Evolutionary conservation across 2,888 invertebrate species (phyloP).

Genomic region (Coleophora deauratella): DNA sequence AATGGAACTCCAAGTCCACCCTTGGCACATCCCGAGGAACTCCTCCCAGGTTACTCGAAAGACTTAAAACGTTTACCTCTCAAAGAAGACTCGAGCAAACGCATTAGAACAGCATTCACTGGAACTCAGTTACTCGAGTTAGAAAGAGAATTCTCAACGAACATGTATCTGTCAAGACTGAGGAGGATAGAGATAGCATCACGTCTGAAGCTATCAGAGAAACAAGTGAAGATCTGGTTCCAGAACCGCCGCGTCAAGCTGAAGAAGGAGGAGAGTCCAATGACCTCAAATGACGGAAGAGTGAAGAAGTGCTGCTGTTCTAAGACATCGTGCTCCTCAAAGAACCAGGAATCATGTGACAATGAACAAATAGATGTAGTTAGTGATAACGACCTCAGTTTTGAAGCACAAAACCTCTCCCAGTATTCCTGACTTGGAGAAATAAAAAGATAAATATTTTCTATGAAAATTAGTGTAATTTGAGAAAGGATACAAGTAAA

Average conservation of each 20-base stretch:
- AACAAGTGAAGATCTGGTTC: constrained; percentile 97
- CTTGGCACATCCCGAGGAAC: constrained; percentile 56
- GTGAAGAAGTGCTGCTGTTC: constrained; percentile 55
- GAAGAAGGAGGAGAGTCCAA: constrained; percentile 88
- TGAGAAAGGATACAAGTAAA: neutral
- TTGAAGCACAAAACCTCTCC: constrained; percentile 45
- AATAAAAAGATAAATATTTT: too few species aligned
- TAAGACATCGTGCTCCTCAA: constrained; percentile 43
- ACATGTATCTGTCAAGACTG: constrained; percentile 92
- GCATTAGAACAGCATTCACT: constrained; percentile 95
- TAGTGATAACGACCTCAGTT: constrained; percentile 52
- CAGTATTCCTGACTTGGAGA: constrained; percentile 33
- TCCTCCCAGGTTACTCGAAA: constrained; percentile 57
- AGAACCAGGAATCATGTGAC: constrained; percentile 43
- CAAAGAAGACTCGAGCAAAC: constrained; percentile 82
- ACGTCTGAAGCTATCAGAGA: constrained; percentile 89
- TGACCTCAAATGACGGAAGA: constrained; percentile 34
- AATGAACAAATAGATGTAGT: constrained; percentile 64
- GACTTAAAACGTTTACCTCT: constrained; percentile 61
- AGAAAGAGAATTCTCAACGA: constrained; percentile 90
- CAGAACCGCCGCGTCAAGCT: constrained; percentile 94
- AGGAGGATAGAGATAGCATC: constrained; percentile 95
- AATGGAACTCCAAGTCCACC: constrained; percentile 74
- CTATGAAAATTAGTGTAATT: constrained; percentile 3
- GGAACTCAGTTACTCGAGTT: constrained; percentile 90